Evolutionary conservation across 2,113 vertebrate species (phyloP).

Genomic region (Nanorana parkeri): DNA sequence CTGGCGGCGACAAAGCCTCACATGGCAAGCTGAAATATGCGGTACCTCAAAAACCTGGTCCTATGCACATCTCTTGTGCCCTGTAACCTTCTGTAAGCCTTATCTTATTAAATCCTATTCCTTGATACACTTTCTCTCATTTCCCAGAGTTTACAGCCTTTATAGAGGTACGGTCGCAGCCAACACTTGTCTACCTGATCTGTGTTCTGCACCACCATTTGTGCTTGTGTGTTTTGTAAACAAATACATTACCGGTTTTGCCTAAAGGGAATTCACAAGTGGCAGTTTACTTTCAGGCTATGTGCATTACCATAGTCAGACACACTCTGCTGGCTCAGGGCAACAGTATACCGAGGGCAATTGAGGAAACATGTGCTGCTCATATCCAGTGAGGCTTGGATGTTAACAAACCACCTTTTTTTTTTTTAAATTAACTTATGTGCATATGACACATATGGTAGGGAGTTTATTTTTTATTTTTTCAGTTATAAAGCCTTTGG

Average conservation of each 20-base stretch:
- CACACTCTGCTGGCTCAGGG: background rate
- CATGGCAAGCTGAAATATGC: too few relatives aligned
- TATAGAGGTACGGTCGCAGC: background rate
- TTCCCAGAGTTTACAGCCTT: slow-evolving; percentile 6
- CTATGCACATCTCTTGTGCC: too few relatives aligned
- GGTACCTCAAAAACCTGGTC: too few relatives aligned
- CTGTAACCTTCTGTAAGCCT: too few relatives aligned
- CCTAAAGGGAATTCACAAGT: slow-evolving; percentile 10
- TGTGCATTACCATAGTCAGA: background rate
- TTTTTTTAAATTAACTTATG: too few relatives aligned
- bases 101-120: background rate
- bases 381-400: background rate
- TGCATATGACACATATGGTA: too few relatives aligned
- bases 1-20: too few relatives aligned
- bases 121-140: slow-evolving; percentile 10
- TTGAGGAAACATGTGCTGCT: background rate
- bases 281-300: background rate
- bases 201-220: background rate
- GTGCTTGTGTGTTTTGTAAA: background rate
- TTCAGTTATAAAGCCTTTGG: too few relatives aligned
- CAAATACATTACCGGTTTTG: background rate
- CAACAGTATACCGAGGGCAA: background rate
- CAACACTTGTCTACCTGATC: background rate
- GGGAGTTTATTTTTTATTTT: too few relatives aligned
- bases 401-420: background rate